Evolutionary conservation across 2,797 vertebrate genomes (phyloP).

Genomic region (Enteromius anoplus): DNA sequence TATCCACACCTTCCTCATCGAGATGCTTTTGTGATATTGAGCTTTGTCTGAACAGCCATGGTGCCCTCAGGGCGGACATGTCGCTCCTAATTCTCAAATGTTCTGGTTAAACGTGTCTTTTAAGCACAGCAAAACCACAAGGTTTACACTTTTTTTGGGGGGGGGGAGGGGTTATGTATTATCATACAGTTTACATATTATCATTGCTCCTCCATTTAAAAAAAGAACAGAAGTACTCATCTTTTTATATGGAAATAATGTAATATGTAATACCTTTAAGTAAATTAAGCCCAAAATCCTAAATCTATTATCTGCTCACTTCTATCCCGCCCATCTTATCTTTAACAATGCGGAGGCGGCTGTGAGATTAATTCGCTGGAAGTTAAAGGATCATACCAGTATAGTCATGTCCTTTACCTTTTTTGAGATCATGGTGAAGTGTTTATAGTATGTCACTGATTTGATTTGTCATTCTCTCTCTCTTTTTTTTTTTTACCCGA

Average conservation of each 20-base stretch:
- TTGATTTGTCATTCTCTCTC: background rate
- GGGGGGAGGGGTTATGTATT: too few relatives aligned
- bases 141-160: too few relatives aligned
- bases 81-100: too few relatives aligned
- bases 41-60: background rate
- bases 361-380: background rate
- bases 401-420: too few relatives aligned
- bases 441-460: background rate
- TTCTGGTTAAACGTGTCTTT: too few relatives aligned
- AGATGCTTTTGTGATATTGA: background rate
- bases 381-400: background rate
- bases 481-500: background rate
- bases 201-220: background rate
- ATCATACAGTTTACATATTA: too few relatives aligned
- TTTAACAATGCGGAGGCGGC: background rate
- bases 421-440: background rate
- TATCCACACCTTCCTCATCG: background rate
- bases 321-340: background rate
- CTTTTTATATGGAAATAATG: too few relatives aligned
- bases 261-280: too few relatives aligned
- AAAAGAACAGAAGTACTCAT: too few relatives aligned
- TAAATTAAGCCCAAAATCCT: too few relatives aligned
- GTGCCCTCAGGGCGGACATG: background rate
- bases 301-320: too few relatives aligned
- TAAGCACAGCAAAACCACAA: too few relatives aligned